Conservation (phyloP, 1,140 invertebrate species). For the Micrasema minimum region DNA sequence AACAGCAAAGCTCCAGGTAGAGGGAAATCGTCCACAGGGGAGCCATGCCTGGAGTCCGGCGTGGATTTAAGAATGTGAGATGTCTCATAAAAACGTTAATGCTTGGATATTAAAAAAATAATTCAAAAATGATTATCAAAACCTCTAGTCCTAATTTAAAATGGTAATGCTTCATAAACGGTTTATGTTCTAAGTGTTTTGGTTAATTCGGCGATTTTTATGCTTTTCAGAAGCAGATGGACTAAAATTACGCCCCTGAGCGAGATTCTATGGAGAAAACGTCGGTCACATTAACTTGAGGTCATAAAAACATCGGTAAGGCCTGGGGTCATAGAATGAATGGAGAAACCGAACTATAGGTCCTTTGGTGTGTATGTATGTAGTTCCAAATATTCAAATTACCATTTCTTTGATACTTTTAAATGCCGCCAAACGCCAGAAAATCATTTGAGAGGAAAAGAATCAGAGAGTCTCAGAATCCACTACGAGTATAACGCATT, state of each 20-base stretch:
- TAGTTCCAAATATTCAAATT: constrained; percentile 13
- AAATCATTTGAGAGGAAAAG: not conserved
- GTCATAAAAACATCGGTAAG: constrained; percentile 20
- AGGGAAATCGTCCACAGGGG: no score
- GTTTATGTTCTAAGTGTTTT: constrained; percentile 3
- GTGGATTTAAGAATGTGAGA: no score
- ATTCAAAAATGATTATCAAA: no score
- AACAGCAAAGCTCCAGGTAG: no score
- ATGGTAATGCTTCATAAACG: no score
- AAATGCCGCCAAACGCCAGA: not conserved
- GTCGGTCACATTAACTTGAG: constrained; percentile 7
- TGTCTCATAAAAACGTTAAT: no score
- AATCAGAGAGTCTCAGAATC: no score
- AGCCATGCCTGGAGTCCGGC: no score
- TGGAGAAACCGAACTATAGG: constrained; percentile 6
- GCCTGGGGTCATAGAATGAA: constrained; percentile 16
- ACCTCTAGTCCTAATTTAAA: no score
- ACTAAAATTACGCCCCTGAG: constrained; percentile 15
- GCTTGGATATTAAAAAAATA: no score
- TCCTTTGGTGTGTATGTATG: constrained; percentile 2
- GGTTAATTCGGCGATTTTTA: constrained; percentile 32
- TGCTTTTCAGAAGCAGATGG: constrained; percentile 29
- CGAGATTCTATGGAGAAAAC: constrained; percentile 11
- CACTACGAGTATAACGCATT: no score
- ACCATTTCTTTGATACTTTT: constrained; percentile 29